phyloP scores from a whole-genome alignment of 2,888 invertebrate genomes.

The Trisateles emortualis region DNA sequence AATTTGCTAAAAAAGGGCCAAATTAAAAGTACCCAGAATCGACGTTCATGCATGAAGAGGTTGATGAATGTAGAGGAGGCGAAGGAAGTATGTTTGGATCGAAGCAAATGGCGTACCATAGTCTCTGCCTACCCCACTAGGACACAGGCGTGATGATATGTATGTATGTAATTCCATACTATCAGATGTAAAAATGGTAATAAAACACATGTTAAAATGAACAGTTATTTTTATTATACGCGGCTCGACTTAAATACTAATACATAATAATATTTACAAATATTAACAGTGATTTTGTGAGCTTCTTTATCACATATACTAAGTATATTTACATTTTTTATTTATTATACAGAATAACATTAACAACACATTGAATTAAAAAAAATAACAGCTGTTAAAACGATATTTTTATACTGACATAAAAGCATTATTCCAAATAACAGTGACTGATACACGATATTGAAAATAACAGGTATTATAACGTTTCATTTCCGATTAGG shows the following conservation, averaged over 20 bases:
- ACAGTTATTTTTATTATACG: constrained; percentile 73
- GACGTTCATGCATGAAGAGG: too few relatives aligned
- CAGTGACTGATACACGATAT: constrained; percentile 11
- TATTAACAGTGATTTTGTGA: constrained; percentile 59
- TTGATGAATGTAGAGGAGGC: too few relatives aligned
- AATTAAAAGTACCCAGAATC: too few relatives aligned
- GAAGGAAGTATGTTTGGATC: too few relatives aligned
- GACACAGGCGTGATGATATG: too few relatives aligned
- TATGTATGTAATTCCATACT: constrained; percentile 15
- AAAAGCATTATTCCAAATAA: constrained; percentile 26
- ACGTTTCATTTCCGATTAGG: constrained; percentile 2
- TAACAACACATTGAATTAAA: constrained; percentile 12
- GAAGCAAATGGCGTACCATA: too few relatives aligned
- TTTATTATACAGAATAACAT: constrained; percentile 13
- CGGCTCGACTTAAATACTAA: constrained; percentile 59
- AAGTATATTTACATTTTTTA: constrained; percentile 45
- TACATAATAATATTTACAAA: constrained; percentile 71
- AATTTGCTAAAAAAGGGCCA: too few relatives aligned
- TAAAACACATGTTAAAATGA: constrained; percentile 69
- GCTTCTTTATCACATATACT: constrained; percentile 55
- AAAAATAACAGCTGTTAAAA: constrained; percentile 29
- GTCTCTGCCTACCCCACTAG: too few relatives aligned
- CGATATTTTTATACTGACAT: constrained; percentile 5
- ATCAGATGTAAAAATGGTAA: constrained; percentile 32
- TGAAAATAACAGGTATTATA: constrained; percentile 1